Percentiles rank a stretch among this genome's conserved stretches.
These are phyloP conservation scores for Isotomurus palustris DNA, from an alignment of 2,888 invertebrate species.

Conservation along the genomic window DNA sequence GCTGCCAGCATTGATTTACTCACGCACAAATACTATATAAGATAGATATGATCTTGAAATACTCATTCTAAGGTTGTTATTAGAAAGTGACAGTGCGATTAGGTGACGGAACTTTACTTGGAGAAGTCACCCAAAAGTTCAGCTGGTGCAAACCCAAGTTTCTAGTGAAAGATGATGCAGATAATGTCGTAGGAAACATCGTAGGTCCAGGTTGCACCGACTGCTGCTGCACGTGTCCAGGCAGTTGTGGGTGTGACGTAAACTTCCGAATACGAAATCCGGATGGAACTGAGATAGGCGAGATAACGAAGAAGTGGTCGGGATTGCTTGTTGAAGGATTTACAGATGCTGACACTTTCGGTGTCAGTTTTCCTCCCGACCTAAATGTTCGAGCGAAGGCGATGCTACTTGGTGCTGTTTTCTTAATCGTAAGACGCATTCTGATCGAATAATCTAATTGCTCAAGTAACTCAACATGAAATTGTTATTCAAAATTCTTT, in stretches of 20 bases:
- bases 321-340: conserved; percentile 6
- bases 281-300: conserved; percentile 3
- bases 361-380: conserved; percentile 6
- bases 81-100: conserved; percentile 6
- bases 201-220: not conserved
- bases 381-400: conserved; percentile 7
- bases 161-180: conserved; percentile 2
- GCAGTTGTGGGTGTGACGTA: conserved; percentile 6
- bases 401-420: conserved; percentile 3
- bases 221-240: conserved; percentile 5
- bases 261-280: not conserved
- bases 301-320: conserved; percentile 11
- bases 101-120: conserved; percentile 6
- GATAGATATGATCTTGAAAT: too few relatives aligned
- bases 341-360: conserved; percentile 7
- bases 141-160: conserved; percentile 1
- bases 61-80: not conserved
- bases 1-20: too few relatives aligned
- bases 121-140: conserved; percentile 4
- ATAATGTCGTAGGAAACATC: conserved; percentile 1
- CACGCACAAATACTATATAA: too few relatives aligned
- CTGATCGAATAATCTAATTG: not conserved
- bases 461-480: not conserved
- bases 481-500: not conserved
- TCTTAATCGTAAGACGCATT: conserved; percentile 4